Evolutionary conservation across 2,113 vertebrate species (phyloP).

Genomic region (Cephalopholis sonnerati): DNA sequence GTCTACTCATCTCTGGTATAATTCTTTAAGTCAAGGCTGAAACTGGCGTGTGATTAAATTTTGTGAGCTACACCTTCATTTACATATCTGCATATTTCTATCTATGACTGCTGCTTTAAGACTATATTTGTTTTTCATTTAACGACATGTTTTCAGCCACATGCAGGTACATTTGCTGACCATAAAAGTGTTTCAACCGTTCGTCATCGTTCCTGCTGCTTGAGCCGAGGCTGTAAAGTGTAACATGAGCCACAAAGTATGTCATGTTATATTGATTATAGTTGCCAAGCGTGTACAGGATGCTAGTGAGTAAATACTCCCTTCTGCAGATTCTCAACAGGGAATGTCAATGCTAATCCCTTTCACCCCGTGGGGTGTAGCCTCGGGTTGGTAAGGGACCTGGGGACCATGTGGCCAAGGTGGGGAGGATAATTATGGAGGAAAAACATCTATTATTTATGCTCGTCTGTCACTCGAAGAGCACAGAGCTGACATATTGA

Average conservation of each 20-base stretch:
- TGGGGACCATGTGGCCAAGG: slow-evolving; percentile 64
- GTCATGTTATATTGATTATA: slow-evolving; percentile 67
- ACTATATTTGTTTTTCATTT: neutral
- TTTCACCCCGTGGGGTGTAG: slow-evolving; percentile 37
- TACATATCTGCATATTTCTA: neutral
- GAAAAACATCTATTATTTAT: slow-evolving; percentile 80
- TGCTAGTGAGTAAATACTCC: slow-evolving; percentile 48
- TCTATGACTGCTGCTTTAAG: neutral
- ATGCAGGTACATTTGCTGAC: neutral
- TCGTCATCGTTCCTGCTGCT: slow-evolving; percentile 26
- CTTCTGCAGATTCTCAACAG: slow-evolving; percentile 55
- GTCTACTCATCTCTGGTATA: neutral
- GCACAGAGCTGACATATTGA: slow-evolving; percentile 51
- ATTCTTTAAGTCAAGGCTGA: neutral
- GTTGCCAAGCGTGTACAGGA: slow-evolving; percentile 29
- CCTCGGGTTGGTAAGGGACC: slow-evolving; percentile 40
- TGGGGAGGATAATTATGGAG: slow-evolving; percentile 72
- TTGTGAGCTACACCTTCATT: neutral
- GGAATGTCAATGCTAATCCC: slow-evolving; percentile 59
- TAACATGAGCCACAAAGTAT: slow-evolving; percentile 60
- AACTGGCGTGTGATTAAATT: neutral
- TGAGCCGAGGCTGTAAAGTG: slow-evolving; percentile 52
- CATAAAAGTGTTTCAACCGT: neutral
- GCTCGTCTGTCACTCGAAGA: slow-evolving; percentile 60
- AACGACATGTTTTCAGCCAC: neutral